Base-by-base conservation (phyloP, 2,888 invertebrate genomes). In the Pyrochroa serraticornis region DNA sequence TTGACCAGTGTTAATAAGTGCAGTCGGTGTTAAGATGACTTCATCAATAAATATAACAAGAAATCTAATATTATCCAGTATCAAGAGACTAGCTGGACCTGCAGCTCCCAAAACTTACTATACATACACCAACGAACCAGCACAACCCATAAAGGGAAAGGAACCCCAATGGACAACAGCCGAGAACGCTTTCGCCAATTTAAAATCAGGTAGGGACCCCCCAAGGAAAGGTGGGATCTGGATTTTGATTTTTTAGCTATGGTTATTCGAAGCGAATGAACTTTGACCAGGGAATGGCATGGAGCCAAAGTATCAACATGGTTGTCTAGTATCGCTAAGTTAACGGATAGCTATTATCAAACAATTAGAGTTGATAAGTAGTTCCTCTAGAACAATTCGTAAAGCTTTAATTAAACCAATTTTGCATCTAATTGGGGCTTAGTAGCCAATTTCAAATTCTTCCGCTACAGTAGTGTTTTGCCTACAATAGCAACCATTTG, bases 71-170 rank as follows among this genome's bases (percentile, higher is more conserved):
- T 56, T 51, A 14, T 57, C 60, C 13, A 58, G 33, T 38, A 35
- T 60, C 31, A 60, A 49, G 9, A 35, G 36, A 49, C 43, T 36
- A 30, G 37, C 22, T 9, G 37, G 32, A 9, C 35, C 38, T 13
- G 65, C 72, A 12, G 60, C 74, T 57, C 80, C 82, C 51, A 84
- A 86, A 71, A 85, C 76, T 53, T 93, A 86, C 79, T 92, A 88
- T 75, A 88, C 92, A 0, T 92, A 93, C 73, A 86, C 88, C 13
- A 87, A 87, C 63, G 93, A 93, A 76, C 86, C 93, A 38, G 85
- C 92, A 35, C 92, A 93, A 80, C 92, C 93, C 8, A 80, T 91
- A 66, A 84, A 87, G 31, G 84, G 87, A 63, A 86, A 86, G 61
- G 83, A 87, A 59, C 93, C 94, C 0, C 87, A 87, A 77, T 87